phyloP scores from a whole-genome alignment of 2,888 invertebrate species.

The Agrochola litura region DNA sequence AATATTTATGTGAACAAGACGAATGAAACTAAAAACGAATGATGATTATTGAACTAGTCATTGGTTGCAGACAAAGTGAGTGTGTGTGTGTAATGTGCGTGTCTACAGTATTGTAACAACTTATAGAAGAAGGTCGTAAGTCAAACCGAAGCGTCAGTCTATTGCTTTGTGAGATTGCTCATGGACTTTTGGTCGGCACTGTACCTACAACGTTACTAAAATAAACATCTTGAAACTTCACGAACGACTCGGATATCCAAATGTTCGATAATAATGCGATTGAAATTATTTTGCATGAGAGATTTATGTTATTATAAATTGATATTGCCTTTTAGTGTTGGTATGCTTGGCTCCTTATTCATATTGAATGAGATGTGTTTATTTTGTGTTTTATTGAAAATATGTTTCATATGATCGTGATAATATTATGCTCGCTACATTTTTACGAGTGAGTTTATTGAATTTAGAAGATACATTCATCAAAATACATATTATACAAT shows the following conservation, averaged over 20 bases:
- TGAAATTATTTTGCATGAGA: conserved; percentile 34
- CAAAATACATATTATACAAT: neutral
- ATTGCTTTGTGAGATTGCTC: too few relatives aligned
- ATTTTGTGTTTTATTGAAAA: conserved; percentile 10
- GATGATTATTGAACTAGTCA: too few relatives aligned
- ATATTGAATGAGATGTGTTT: conserved; percentile 7
- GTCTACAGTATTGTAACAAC: too few relatives aligned
- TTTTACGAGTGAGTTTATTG: neutral
- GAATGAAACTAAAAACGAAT: too few relatives aligned
- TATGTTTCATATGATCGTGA: neutral
- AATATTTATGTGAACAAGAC: too few relatives aligned
- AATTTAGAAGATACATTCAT: neutral
- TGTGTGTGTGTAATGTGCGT: too few relatives aligned
- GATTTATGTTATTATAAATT: conserved; percentile 35
- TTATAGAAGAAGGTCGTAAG: too few relatives aligned
- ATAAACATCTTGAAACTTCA: conserved; percentile 43
- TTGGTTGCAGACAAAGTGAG: too few relatives aligned
- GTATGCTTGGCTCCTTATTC: neutral
- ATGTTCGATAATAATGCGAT: conserved; percentile 23
- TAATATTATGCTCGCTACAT: neutral
- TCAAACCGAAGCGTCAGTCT: too few relatives aligned
- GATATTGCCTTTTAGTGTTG: conserved; percentile 13
- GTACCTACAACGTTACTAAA: conserved; percentile 32
- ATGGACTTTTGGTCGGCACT: too few relatives aligned
- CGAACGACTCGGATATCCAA: conserved; percentile 22